These are phyloP conservation scores for human DNA, from an alignment of 2,113 vertebrate species.

Conservation along the genomic window DNA sequence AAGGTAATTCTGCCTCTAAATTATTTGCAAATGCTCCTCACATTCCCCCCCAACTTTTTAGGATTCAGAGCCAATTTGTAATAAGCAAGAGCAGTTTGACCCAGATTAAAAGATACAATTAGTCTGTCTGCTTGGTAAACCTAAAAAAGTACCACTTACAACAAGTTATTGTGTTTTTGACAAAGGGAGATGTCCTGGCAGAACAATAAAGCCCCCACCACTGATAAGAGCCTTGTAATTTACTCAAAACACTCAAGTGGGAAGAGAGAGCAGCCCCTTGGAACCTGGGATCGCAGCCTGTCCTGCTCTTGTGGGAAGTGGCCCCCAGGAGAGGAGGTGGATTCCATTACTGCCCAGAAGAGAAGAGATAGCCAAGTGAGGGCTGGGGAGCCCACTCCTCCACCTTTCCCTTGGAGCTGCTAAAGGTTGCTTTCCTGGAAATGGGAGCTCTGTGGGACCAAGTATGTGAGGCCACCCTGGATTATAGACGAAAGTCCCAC, in stretches of 20 bases:
- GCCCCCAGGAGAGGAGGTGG: background rate
- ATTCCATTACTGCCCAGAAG: background rate
- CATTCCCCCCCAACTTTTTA: slow-evolving; percentile 27
- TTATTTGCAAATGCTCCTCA: slow-evolving; percentile 84
- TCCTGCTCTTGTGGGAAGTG: background rate
- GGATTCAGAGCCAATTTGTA: slow-evolving; percentile 84
- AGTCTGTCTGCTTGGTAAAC: slow-evolving; percentile 89
- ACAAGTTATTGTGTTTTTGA: slow-evolving; percentile 88
- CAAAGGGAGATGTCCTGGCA: slow-evolving; percentile 84
- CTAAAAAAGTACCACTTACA: slow-evolving; percentile 87
- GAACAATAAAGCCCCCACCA: slow-evolving; percentile 83
- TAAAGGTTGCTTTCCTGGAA: background rate
- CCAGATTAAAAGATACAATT: slow-evolving; percentile 92
- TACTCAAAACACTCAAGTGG: slow-evolving; percentile 67
- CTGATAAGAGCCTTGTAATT: slow-evolving; percentile 85
- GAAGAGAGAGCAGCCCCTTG: slow-evolving; percentile 54
- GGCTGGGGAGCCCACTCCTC: rapidly evolving
- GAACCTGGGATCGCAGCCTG: background rate
- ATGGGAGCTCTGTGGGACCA: background rate
- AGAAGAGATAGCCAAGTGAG: background rate
- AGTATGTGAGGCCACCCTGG: background rate
- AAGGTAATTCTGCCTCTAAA: slow-evolving; percentile 78
- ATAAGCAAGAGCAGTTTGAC: slow-evolving; percentile 89
- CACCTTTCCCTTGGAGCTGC: background rate
- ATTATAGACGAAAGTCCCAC: background rate